These are phyloP conservation scores for Sipha maydis DNA, from an alignment of 2,888 invertebrate species.

Conservation along the genomic window DNA sequence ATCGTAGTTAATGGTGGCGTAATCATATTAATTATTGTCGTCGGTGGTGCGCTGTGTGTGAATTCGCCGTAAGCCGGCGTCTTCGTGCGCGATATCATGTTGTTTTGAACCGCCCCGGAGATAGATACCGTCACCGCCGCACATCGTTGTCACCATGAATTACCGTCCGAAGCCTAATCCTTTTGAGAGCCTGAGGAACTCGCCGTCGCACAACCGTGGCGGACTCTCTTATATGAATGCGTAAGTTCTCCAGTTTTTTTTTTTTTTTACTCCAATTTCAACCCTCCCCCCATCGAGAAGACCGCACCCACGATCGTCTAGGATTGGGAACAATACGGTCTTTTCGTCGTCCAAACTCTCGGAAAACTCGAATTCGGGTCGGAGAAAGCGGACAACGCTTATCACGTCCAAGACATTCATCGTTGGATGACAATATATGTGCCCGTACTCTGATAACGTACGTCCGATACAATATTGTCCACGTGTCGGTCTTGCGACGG, in stretches of 20 bases:
- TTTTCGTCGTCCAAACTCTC: neutral
- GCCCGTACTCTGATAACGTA: neutral
- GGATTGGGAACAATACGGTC: neutral
- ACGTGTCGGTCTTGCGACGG: neutral
- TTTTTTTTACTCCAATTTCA: neutral
- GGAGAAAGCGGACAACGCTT: conserved; percentile 46
- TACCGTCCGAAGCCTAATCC: conserved; percentile 59
- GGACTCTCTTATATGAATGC: conserved; percentile 48
- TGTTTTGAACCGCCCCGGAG: neutral
- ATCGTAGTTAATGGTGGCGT: neutral
- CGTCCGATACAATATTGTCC: neutral
- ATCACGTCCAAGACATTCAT: neutral
- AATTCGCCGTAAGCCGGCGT: neutral
- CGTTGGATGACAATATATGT: neutral
- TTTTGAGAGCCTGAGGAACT: conserved; percentile 52
- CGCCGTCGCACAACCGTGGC: conserved; percentile 54
- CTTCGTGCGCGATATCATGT: neutral
- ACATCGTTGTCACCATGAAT: conserved; percentile 14
- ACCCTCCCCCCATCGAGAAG: neutral
- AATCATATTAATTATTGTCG: neutral
- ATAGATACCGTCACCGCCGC: neutral
- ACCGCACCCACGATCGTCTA: conserved; percentile 21
- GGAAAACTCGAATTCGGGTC: conserved; percentile 45
- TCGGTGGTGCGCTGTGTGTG: neutral
- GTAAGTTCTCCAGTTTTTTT: neutral